A percentile compares a stretch with the other conserved stretches of the same genome.
Conservation (phyloP, 2,113 vertebrate genomes). For the Dromas ardeola region DNA sequence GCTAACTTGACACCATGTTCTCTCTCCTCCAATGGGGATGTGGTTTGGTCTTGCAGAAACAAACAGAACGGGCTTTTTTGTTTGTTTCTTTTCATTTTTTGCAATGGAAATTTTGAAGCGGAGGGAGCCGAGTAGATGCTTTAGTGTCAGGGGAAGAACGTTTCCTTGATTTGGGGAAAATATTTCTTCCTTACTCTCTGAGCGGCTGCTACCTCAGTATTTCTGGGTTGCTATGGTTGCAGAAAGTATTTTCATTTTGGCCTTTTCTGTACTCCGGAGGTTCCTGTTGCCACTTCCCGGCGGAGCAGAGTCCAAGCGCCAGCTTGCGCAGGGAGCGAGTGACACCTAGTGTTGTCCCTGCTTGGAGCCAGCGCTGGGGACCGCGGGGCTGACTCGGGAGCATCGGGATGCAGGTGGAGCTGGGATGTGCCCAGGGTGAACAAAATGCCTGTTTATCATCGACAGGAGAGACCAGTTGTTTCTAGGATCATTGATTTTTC, state of each 20-base stretch:
- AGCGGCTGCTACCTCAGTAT: neutral
- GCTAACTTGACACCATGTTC: constrained; percentile 41
- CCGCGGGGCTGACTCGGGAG: neutral
- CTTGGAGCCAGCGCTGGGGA: neutral
- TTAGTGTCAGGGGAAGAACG: neutral
- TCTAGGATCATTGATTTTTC: neutral
- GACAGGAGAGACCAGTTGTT: neutral
- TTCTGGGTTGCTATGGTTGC: constrained; percentile 30
- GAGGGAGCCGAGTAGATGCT: neutral
- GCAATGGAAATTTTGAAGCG: constrained; percentile 33
- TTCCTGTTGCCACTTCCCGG: neutral
- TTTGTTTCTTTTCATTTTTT: constrained; percentile 12
- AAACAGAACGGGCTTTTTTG: neutral
- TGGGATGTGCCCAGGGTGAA: neutral
- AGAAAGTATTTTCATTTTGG: constrained; percentile 32
- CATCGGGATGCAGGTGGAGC: neutral
- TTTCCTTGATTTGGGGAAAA: neutral
- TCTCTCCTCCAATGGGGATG: neutral
- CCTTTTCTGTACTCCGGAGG: neutral
- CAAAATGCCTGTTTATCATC: accelerated
- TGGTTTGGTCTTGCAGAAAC: constrained; percentile 27
- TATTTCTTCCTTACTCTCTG: neutral
- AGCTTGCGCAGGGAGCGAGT: constrained; percentile 32
- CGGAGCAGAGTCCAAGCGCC: neutral
- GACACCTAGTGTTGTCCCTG: constrained; percentile 66